Conservation (phyloP, 1,140 invertebrate genomes). For the Nasonia giraulti region DNA sequence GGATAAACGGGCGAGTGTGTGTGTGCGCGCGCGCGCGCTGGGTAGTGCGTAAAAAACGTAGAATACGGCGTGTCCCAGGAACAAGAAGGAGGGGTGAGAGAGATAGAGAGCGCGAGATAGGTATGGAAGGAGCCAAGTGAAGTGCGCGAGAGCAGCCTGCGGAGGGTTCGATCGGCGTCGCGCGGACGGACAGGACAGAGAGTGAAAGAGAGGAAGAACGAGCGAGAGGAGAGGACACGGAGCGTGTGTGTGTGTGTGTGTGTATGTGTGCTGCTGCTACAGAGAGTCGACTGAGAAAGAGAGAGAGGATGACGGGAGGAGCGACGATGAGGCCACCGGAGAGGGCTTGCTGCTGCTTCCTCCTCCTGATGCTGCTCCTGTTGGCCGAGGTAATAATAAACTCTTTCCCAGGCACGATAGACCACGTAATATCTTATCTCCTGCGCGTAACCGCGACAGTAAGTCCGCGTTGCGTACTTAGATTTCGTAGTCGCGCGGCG, state of each 20-base stretch:
- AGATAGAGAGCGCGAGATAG: neutral
- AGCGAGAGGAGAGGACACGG: neutral
- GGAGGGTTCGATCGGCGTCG: conserved; percentile 1
- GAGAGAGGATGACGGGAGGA: neutral
- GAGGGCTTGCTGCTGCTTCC: conserved; percentile 22
- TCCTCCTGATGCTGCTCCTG: conserved; percentile 25
- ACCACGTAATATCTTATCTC: neutral
- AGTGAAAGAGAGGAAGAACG: too few species aligned
- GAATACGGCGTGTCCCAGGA: neutral
- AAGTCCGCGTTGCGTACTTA: too few species aligned
- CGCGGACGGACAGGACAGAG: neutral
- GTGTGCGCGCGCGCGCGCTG: too few species aligned
- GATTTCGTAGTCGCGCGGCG: too few species aligned
- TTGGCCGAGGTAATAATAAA: conserved; percentile 31
- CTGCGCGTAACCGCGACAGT: neutral
- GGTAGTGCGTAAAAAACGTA: neutral
- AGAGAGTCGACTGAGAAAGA: neutral
- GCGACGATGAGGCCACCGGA: neutral
- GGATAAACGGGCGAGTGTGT: neutral
- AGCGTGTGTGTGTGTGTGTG: neutral
- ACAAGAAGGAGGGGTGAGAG: neutral
- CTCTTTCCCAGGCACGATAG: too few species aligned
- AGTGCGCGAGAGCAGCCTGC: neutral
- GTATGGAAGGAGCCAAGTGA: neutral
- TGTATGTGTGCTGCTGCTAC: neutral